Evolutionary conservation across 2,113 vertebrate genomes (phyloP).

Genomic region (Phrynocephalus versicolor): DNA sequence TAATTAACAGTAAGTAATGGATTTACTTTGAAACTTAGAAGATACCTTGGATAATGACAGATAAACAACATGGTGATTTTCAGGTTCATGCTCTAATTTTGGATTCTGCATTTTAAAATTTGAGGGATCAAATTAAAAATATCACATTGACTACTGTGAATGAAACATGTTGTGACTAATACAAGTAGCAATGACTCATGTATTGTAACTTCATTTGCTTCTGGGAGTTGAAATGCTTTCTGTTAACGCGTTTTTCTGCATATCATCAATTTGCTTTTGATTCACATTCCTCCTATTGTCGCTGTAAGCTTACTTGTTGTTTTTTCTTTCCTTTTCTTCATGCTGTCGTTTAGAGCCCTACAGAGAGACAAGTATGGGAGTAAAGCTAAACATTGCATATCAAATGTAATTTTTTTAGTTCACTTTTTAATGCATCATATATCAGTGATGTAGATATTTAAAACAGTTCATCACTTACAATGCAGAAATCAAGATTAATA

Average conservation of each 20-base stretch:
- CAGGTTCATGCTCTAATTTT: conserved; percentile 54
- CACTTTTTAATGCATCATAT: conserved; percentile 89
- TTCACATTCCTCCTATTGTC: conserved; percentile 87
- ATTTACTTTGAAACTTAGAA: conserved; percentile 51
- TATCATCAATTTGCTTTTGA: conserved; percentile 89
- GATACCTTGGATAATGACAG: conserved; percentile 42
- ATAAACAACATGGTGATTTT: conserved; percentile 48
- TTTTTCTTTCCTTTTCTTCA: conserved; percentile 96
- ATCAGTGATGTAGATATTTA: conserved; percentile 83
- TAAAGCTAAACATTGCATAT: conserved; percentile 99
- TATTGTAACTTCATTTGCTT: conserved; percentile 78
- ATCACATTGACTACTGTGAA: conserved; percentile 57
- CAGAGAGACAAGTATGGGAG: conserved; percentile 99
- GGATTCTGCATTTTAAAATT: conserved; percentile 58
- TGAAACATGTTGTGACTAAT: conserved; percentile 63
- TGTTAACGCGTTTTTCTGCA: conserved; percentile 82
- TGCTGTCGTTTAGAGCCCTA: conserved; percentile 99
- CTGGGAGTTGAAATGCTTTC: conserved; percentile 78
- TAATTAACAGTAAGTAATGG: conserved; percentile 59
- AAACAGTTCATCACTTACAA: conserved; percentile 79
- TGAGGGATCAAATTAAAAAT: conserved; percentile 58
- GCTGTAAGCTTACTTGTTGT: conserved; percentile 95
- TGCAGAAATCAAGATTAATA: conserved; percentile 64
- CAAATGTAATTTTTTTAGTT: conserved; percentile 99
- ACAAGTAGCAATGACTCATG: conserved; percentile 74